phyloP scores from a whole-genome alignment of 2,888 invertebrate species.

The Nephrotoma flavescens region DNA sequence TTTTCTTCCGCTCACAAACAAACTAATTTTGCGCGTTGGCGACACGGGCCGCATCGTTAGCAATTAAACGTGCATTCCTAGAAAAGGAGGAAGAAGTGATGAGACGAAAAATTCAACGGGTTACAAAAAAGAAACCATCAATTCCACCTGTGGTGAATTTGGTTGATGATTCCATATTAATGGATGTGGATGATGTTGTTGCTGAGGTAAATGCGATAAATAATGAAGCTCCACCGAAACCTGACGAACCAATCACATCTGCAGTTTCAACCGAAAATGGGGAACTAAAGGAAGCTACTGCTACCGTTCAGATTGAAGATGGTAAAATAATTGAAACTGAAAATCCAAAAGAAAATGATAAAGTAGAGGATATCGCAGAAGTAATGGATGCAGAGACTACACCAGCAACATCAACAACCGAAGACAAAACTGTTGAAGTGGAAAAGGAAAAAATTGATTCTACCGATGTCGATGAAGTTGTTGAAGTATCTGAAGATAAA shows the following conservation, averaged over 20 bases:
- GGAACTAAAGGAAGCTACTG: conserved; percentile 2
- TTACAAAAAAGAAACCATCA: background rate
- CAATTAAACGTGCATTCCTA: conserved; percentile 47
- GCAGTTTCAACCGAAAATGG: background rate
- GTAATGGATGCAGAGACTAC: conserved; percentile 14
- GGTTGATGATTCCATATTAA: conserved; percentile 6
- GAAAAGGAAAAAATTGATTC: conserved; percentile 13
- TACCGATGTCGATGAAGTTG: conserved; percentile 33
- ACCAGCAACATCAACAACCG: background rate
- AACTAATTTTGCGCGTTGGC: conserved; percentile 62
- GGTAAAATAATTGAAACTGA: conserved; percentile 13
- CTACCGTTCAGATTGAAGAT: conserved; percentile 4
- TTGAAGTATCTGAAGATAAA: conserved; percentile 18
- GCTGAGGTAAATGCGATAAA: background rate
- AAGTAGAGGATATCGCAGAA: conserved; percentile 13
- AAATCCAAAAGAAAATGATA: conserved; percentile 16
- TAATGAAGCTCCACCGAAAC: background rate
- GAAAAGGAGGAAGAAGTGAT: background rate
- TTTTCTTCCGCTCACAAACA: too few relatives aligned
- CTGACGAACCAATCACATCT: background rate
- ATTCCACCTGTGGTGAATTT: background rate
- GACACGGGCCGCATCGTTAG: conserved; percentile 76
- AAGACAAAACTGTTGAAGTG: conserved; percentile 9
- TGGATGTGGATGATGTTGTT: conserved; percentile 8
- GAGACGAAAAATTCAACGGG: background rate